Percentiles rank a stretch among this genome's conserved stretches.
These are phyloP conservation scores for Drosophila tani DNA, from an alignment of 1,140 invertebrate genomes.

Conservation along the genomic window DNA sequence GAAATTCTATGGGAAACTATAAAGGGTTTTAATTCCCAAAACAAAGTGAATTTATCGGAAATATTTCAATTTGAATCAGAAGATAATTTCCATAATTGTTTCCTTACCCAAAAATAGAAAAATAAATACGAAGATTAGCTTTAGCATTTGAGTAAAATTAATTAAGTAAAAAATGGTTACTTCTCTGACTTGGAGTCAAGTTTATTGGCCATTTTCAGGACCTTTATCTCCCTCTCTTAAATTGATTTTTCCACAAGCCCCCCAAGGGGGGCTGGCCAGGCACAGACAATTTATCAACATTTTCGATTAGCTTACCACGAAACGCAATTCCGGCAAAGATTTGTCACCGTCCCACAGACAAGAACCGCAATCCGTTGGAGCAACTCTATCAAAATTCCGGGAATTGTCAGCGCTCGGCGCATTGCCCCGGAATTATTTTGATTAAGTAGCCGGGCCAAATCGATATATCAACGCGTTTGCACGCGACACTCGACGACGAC, in stretches of 20 bases:
- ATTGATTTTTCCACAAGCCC: conserved; percentile 6
- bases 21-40: not conserved
- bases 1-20: not conserved
- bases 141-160: too few relatives aligned
- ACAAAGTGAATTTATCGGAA: too few relatives aligned
- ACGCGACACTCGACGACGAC: conserved; percentile 50
- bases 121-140: too few relatives aligned
- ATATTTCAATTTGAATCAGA: too few relatives aligned
- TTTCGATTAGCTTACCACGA: conserved; percentile 44
- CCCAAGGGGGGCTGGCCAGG: too few relatives aligned
- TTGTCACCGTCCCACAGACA: conserved; percentile 18
- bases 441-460: conserved; percentile 73
- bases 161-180: too few relatives aligned
- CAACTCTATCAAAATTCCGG: conserved; percentile 66
- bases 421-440: conserved; percentile 69
- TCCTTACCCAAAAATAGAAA: too few relatives aligned
- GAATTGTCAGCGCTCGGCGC: conserved; percentile 58
- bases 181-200: too few relatives aligned
- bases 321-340: conserved; percentile 34
- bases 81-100: too few relatives aligned
- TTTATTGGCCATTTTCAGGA: not conserved
- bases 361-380: conserved; percentile 19
- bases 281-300: conserved; percentile 28
- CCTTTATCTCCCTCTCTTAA: not conserved
- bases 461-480: conserved; percentile 77